Base-by-base conservation (phyloP, 2,888 invertebrate genomes). In the Sepiola atlantica region DNA sequence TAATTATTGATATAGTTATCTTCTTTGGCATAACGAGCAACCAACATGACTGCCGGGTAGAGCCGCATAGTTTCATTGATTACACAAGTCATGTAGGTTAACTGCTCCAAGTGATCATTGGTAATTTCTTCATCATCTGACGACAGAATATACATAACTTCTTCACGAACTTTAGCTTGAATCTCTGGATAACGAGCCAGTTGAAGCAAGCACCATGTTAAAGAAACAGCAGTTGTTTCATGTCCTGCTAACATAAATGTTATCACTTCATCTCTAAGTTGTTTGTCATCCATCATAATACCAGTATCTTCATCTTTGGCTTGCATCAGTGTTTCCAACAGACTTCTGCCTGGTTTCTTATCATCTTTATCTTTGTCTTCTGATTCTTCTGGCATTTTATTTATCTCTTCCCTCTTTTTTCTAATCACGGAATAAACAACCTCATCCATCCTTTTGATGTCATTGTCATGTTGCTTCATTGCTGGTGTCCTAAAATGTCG, bases 171-270 rank as follows among this genome's bases (percentile, higher is more conserved):
- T 93, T 95, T 95, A 20, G 95, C 95, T 94, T 97, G 97, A 16
- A 96, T 94, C 8, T 96, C 96, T 28, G 96, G 96, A 93, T 96
- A 95, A 91, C 95, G 95, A 35, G 97, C 96, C 91, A 97, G 95
- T 94, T 95, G 95, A 54, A 96, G 94, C 92, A 97, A 95, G 12
- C 95, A 95, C 97, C 97, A 96, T 0, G 96, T 96, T 95, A 96
- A 94, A 1, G 94, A 95, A 35, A 95, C 95, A 94, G 96, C 96
- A 24, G 96, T 96, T 12, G 97, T 97, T 96, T 97, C 97, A 95
- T 96, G 96, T 16, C 97, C 97, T 93, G 97, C 97, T 93, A 96
- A 95, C 94, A 97, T 95, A 94, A 97, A 95, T 0, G 96, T 96
- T 77, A 96, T 95, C 55, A 96, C 96, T 91, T 97, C 96, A 55